A percentile compares a stretch with the other conserved stretches of the same genome.
Conservation (phyloP, 2,888 invertebrate species). For the Dasypolia templi region DNA sequence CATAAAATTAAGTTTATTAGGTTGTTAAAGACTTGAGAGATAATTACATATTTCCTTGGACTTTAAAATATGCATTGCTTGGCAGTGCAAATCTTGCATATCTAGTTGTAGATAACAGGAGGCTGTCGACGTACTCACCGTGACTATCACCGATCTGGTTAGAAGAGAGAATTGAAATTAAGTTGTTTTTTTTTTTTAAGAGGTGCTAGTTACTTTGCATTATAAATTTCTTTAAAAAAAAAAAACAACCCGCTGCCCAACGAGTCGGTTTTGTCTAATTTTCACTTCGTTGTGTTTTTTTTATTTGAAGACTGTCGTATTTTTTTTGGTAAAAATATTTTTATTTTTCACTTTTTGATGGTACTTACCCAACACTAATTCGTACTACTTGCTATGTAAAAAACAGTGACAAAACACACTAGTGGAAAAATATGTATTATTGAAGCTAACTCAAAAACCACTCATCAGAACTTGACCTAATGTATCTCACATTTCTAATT, state of each 20-base stretch:
- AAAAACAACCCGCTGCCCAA: neutral
- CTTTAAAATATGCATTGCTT: slow-evolving; percentile 40
- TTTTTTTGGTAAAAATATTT: no score
- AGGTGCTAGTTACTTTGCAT: neutral
- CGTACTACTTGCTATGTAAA: no score
- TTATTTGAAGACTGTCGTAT: no score
- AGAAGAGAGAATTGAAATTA: neutral
- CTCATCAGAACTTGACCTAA: no score
- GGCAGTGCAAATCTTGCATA: slow-evolving; percentile 32
- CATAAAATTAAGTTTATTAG: slow-evolving; percentile 13
- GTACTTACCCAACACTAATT: no score
- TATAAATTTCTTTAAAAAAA: neutral
- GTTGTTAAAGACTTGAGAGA: slow-evolving; percentile 27
- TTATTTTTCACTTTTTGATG: no score
- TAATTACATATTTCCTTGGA: slow-evolving; percentile 34
- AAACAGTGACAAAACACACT: no score
- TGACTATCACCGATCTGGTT: neutral
- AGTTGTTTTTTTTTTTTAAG: neutral
- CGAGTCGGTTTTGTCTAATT: neutral
- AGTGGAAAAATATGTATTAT: no score
- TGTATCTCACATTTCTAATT: neutral
- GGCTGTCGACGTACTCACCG: slow-evolving; percentile 1
- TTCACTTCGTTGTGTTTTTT: neutral
- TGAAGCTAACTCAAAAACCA: no score
- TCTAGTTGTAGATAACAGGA: slow-evolving; percentile 40